Evolutionary conservation across 1,140 invertebrate species (phyloP).

Genomic region (Frieseomelitta varia): DNA sequence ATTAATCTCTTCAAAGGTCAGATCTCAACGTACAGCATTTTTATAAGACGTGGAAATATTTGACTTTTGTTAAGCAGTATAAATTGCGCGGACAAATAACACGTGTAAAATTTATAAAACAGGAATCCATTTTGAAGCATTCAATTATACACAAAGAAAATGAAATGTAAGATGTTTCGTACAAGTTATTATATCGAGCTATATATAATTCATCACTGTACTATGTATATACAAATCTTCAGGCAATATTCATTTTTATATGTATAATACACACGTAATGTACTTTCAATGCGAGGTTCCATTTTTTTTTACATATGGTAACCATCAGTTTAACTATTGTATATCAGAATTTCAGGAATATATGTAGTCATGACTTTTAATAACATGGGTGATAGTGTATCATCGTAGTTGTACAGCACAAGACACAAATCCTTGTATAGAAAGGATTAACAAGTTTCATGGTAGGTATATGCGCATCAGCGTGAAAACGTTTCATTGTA

Average conservation of each 20-base stretch:
- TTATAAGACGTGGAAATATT: background rate
- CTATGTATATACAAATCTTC: conserved; percentile 46
- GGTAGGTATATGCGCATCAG: background rate
- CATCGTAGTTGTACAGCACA: conserved; percentile 27
- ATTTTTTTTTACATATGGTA: background rate
- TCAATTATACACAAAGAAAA: conserved; percentile 35
- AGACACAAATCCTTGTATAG: conserved; percentile 8
- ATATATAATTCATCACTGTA: conserved; percentile 13
- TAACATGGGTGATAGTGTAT: conserved; percentile 8
- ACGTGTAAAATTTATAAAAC: conserved; percentile 43
- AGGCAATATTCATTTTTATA: conserved; percentile 33
- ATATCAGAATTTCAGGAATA: conserved; percentile 32
- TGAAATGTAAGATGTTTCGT: conserved; percentile 28
- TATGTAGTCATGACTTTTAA: background rate
- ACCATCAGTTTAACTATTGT: conserved; percentile 29
- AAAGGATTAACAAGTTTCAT: conserved; percentile 24
- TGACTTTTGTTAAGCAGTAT: background rate
- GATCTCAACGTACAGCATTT: background rate
- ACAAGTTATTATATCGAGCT: conserved; percentile 34
- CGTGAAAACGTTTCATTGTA: conserved; percentile 27
- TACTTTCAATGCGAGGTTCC: conserved; percentile 45
- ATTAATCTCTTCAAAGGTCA: background rate
- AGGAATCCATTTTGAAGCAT: conserved; percentile 42
- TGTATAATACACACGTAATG: conserved; percentile 46
- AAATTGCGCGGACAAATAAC: conserved; percentile 21